Percentiles rank a stretch among this genome's conserved stretches.
phyloP scores from a whole-genome alignment of 2,888 invertebrate genomes.

The Drosophila villosipedis region DNA sequence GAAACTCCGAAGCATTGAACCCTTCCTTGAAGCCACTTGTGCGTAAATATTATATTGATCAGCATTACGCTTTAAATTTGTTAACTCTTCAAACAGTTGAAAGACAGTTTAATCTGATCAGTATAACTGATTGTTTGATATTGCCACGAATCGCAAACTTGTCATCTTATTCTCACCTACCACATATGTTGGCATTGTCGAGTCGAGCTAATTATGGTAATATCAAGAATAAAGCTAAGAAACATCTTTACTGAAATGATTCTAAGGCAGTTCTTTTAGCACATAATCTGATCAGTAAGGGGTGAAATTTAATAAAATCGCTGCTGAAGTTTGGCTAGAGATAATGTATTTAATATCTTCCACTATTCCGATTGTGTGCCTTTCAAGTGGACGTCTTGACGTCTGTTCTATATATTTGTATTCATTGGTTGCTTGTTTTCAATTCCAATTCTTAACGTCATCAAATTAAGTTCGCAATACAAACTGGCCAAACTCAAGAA shows the following conservation, averaged over 20 bases:
- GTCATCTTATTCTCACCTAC: neutral
- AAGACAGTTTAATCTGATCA: slow-evolving; percentile 14
- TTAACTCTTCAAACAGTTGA: neutral
- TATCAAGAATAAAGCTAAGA: neutral
- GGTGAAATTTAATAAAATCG: neutral
- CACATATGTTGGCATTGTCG: neutral
- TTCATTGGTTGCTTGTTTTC: neutral
- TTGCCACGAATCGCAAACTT: neutral
- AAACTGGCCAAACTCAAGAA: neutral
- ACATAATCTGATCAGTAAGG: neutral
- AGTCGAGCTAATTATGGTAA: neutral
- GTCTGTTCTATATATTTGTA: neutral
- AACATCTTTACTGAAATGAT: neutral
- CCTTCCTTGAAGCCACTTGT: neutral
- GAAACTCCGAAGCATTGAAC: neutral
- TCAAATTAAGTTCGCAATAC: neutral
- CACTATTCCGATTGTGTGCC: neutral
- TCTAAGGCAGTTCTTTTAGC: neutral
- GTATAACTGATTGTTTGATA: neutral
- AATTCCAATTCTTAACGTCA: neutral
- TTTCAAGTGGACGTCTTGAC: neutral
- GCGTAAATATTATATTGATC: neutral
- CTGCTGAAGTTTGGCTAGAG: neutral
- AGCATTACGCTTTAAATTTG: neutral
- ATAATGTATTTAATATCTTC: neutral